Evolutionary conservation across 2,888 invertebrate genomes (phyloP), one percentile per base, ranked within the genome.

Genomic region (Tineola bisselliella): DNA sequence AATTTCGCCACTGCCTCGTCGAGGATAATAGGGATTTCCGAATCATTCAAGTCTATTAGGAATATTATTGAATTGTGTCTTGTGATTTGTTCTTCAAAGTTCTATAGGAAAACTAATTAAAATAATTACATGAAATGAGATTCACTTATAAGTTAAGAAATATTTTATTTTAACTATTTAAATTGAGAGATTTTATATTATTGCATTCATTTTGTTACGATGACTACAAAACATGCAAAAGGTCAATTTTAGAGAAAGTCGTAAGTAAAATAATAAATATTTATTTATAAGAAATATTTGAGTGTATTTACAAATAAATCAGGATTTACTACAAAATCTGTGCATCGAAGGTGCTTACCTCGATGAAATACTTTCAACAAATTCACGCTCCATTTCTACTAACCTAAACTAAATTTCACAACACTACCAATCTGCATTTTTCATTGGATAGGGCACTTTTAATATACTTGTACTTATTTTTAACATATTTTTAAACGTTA

Each of bases 1-100:
- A 77, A 84, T 84, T 83, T 82, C 79, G 81, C 73, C 73, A 76
- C 76, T 74, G 77, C 76, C 72, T 76, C 74, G 76, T 69, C 73
- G 68, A 70, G 72, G 71, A 74, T 77, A 79, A 77, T 74, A 70
- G 69, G 57, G 30, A 56, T 56, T 56, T 56, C 18, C 56, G 56
- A 56, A 15, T 56, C 11, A 25, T 56, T 19, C 56, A 6, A 18
- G 19, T n/a, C 19, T 56, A 56, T 56, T 56, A 30, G 5, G 18
- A 19, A 18, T n/a, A 25, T 18, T 18, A 56, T 56, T 56, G 25
- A 13, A 19, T 56, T 18, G 56, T 52, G 56, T 15, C 12, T 56
- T 56, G 48, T 58, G 3, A 31, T 17, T 25, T n/a, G 31, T 10
- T 48, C n/a, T 38, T 38, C n/a, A 2, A 25, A 4, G 25, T 25